Conservation (phyloP, 1,140 invertebrate species). For the Bombus impatiens region DNA sequence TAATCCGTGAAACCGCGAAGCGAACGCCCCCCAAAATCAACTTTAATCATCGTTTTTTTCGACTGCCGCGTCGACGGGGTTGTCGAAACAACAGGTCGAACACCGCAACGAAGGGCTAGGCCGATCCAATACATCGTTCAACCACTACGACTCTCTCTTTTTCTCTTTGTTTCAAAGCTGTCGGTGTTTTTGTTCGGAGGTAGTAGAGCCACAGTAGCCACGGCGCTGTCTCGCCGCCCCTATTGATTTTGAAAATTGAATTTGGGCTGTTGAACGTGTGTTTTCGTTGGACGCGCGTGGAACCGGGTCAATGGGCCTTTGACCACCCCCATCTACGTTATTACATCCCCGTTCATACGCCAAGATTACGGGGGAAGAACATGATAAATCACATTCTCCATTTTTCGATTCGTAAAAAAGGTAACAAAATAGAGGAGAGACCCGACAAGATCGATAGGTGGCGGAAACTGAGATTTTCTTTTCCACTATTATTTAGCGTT, state of each 20-base stretch:
- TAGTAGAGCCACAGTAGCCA: neutral
- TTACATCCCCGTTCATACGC: neutral
- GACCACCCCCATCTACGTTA: neutral
- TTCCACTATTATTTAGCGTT: too few species aligned
- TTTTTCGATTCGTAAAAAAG: too few species aligned
- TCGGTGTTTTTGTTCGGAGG: constrained; percentile 2
- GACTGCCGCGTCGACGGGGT: neutral
- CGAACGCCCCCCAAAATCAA: neutral
- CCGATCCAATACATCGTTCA: neutral
- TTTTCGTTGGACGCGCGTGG: neutral
- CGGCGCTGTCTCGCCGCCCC: neutral
- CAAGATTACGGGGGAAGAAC: too few species aligned
- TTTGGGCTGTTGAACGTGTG: neutral
- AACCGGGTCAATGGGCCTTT: constrained; percentile 38
- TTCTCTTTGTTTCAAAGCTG: neutral
- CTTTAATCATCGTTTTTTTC: constrained; percentile 1
- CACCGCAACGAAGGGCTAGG: neutral
- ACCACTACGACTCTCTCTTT: neutral
- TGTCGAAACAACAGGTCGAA: constrained; percentile 1
- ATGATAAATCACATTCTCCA: too few species aligned
- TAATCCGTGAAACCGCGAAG: neutral
- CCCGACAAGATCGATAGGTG: too few species aligned
- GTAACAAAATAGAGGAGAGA: too few species aligned
- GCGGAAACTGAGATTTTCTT: too few species aligned
- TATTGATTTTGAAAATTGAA: constrained; percentile 36